Base-by-base conservation (phyloP, 2,113 vertebrate genomes). In the Thunnus thynnus region DNA sequence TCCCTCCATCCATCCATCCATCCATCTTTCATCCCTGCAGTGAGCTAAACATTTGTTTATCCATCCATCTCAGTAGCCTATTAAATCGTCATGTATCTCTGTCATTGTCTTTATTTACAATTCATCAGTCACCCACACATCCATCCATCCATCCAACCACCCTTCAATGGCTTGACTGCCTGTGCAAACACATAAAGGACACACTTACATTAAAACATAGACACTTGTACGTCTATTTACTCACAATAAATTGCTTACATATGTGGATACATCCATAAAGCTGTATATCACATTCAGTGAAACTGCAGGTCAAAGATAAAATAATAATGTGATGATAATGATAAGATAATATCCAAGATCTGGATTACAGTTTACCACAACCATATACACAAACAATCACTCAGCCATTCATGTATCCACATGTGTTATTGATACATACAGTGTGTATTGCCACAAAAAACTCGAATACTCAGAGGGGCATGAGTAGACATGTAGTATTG, bases 11-110 rank as follows among this genome's bases (percentile, higher is more conserved):
- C 27, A 13, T 62, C 25, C 68, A 65, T 30, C 56, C 48, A 68
- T 76, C 51, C 65, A 72, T 72, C 51, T 27, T 68, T 66, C 73
- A 77, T 78, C 56, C 73, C 65, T 5, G 65, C 13, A 1, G 68
- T 55, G 82, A 68, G 73, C 72, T 75, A 73, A 89, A 83, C 88
- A 81, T 85, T 73, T 83, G 88, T 89, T 85, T 79, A 82, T 84
- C 67, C 74, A 82, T 84, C 80, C 71, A 84, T 86, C 71, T 76
- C 85, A 76, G 17, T 13, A 63, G 69, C 36, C 60, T 64, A 76
- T 90, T 83, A 81, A 80, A 80, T 83, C 55, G 25, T 78, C 54
- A 57, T 55, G 55, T 10, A 71, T 86, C 86, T 56, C 63, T 58
- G 86, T 74, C 73, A 0, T 27, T 68, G 27, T 58, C 47, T 51